These are phyloP conservation scores for Sturnira hondurensis DNA, from an alignment of 2,113 vertebrate species.

Conservation along the genomic window DNA sequence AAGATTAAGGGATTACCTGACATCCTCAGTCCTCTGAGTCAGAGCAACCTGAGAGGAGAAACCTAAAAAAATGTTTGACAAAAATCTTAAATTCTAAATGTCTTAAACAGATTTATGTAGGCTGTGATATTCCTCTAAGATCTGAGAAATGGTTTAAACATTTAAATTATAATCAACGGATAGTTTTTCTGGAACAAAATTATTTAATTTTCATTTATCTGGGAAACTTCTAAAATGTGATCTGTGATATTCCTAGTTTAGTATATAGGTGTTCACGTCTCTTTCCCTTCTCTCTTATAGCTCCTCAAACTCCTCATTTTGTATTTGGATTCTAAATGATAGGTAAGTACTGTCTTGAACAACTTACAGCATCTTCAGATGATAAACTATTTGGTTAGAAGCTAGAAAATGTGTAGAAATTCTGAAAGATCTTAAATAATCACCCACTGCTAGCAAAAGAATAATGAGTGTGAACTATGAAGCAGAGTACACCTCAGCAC, in stretches of 20 bases:
- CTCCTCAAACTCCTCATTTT: neutral
- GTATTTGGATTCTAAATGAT: neutral
- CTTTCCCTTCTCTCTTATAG: neutral
- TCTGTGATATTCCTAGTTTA: neutral
- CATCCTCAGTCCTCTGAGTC: neutral
- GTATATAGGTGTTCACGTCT: neutral
- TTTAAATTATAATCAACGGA: neutral
- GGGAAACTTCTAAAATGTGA: neutral
- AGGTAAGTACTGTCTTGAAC: neutral
- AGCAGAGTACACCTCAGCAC: neutral
- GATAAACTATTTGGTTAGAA: neutral
- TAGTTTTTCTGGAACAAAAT: neutral
- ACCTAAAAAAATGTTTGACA: neutral
- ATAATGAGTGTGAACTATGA: neutral
- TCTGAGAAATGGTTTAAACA: neutral
- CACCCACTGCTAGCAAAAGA: neutral
- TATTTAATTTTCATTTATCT: neutral
- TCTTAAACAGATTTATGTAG: neutral
- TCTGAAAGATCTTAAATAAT: neutral
- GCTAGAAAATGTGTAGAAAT: neutral
- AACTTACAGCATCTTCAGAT: neutral
- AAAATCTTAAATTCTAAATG: neutral
- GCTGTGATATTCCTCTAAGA: neutral
- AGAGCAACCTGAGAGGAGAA: constrained; percentile 4
- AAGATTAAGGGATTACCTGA: neutral